A percentile compares a stretch with the other conserved stretches of the same genome.
These are phyloP conservation scores for Helicorthomorpha holstii DNA, from an alignment of 1,140 invertebrate species.

Conservation along the genomic window DNA sequence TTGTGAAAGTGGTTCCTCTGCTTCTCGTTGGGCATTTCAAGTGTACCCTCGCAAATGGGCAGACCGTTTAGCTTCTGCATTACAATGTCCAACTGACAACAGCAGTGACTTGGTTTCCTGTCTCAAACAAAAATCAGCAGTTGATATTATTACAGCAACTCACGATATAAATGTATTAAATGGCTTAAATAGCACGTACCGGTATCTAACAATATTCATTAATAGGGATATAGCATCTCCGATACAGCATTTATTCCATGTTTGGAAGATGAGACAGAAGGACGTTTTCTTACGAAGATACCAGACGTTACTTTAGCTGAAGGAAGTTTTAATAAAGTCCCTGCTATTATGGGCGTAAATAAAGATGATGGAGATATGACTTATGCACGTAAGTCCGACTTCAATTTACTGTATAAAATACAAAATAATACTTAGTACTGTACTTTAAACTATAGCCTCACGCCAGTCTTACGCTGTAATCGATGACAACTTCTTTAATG, in stretches of 20 bases:
- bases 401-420: too few species aligned
- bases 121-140: neutral
- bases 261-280: neutral
- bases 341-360: neutral
- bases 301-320: neutral
- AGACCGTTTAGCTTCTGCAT: neutral
- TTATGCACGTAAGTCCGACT: neutral
- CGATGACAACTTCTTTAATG: neutral
- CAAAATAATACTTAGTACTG: too few species aligned
- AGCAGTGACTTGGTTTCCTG: neutral
- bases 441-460: too few species aligned
- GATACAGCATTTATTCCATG: neutral
- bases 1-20: neutral
- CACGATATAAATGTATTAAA: neutral
- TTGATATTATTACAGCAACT: neutral
- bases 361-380: neutral
- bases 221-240: neutral
- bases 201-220: neutral
- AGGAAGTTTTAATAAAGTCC: neutral
- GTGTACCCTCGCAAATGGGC: neutral
- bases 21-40: neutral
- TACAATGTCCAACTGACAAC: neutral
- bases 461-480: neutral
- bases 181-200: neutral
- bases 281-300: neutral